Percentiles rank a stretch among this genome's conserved stretches.
Evolutionary conservation across 2,113 vertebrate species (phyloP).

Genomic region (Enhydra lutris): DNA sequence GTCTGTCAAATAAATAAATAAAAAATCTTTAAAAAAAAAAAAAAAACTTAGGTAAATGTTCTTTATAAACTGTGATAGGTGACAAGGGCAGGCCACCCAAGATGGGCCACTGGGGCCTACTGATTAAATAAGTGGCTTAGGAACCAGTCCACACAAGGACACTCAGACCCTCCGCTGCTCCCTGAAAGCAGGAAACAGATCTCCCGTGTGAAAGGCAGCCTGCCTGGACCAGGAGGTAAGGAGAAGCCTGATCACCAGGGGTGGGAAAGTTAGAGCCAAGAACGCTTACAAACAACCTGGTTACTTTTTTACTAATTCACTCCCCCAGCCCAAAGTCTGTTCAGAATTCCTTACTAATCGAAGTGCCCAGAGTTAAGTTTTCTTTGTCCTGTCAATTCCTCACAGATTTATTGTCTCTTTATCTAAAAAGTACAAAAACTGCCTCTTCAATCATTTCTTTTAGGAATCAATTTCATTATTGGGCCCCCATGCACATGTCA

Average conservation of each 20-base stretch:
- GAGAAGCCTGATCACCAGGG: not conserved
- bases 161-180: not conserved
- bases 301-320: not conserved
- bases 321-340: not conserved
- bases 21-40: too few relatives aligned
- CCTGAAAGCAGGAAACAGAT: not conserved
- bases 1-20: too few relatives aligned
- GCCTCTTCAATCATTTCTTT: not conserved
- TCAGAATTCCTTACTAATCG: not conserved
- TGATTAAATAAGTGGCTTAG: not conserved
- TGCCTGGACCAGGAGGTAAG: not conserved
- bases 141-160: not conserved
- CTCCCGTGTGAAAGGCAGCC: not conserved
- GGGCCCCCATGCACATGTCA: not conserved
- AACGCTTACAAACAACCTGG: not conserved
- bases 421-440: not conserved
- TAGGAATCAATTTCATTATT: not conserved
- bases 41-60: not conserved
- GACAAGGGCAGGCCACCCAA: not conserved
- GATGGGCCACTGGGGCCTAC: not conserved
- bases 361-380: not conserved
- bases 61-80: not conserved
- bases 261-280: not conserved
- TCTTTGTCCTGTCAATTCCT: not conserved
- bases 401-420: not conserved